Percentiles rank a stretch among this genome's conserved stretches.
Evolutionary conservation across 1,140 invertebrate species (phyloP).

Genomic region (Pinna nobilis): DNA sequence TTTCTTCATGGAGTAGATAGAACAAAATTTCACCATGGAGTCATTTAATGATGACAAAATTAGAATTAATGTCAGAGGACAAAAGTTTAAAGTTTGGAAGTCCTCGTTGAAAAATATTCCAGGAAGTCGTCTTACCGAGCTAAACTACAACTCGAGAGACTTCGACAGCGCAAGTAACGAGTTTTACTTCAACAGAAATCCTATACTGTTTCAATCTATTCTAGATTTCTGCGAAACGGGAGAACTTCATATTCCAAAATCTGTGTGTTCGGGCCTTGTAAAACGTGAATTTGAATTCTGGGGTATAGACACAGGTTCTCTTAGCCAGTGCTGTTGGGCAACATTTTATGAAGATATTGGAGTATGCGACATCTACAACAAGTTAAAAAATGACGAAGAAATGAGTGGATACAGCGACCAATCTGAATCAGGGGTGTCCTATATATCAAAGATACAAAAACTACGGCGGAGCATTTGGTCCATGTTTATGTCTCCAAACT

Average conservation of each 20-base stretch:
- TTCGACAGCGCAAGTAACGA: neutral
- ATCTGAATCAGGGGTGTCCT: too few relatives aligned
- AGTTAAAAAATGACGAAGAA: too few relatives aligned
- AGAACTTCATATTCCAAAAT: neutral
- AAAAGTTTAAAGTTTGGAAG: too few relatives aligned
- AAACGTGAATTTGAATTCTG: neutral
- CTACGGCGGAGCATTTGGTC: too few relatives aligned
- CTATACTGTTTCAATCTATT: neutral
- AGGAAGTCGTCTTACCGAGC: neutral
- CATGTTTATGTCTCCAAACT: too few relatives aligned
- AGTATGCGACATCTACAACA: neutral
- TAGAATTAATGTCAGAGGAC: too few relatives aligned
- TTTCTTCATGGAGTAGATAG: too few relatives aligned
- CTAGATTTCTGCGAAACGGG: neutral
- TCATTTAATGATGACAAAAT: too few relatives aligned
- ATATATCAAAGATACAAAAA: too few relatives aligned
- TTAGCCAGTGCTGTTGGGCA: neutral
- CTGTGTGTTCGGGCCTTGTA: neutral
- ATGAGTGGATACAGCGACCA: too few relatives aligned
- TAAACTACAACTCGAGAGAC: neutral
- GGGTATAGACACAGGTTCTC: neutral
- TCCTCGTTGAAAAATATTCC: neutral
- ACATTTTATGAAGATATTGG: neutral
- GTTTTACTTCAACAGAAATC: neutral
- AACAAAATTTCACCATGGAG: too few relatives aligned